A percentile compares a stretch with the other conserved stretches of the same genome.
Evolutionary conservation across 2,797 vertebrate species (phyloP).

Genomic region (Scyliorhinus canicula): DNA sequence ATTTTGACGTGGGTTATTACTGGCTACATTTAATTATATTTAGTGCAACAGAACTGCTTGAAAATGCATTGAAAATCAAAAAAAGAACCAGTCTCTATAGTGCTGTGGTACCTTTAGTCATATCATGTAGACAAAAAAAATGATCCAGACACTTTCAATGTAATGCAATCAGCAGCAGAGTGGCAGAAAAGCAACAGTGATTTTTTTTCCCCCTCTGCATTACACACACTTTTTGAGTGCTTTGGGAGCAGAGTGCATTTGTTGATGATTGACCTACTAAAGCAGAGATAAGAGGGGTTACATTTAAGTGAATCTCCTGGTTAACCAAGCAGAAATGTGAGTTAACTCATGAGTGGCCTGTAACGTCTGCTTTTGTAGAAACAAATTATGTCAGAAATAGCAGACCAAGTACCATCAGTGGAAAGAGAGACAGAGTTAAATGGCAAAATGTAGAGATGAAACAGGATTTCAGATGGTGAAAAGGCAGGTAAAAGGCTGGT

Average conservation of each 20-base stretch:
- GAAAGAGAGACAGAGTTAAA: background rate
- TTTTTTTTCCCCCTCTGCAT: background rate
- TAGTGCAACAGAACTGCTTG: background rate
- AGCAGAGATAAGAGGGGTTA: background rate
- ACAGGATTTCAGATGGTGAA: background rate
- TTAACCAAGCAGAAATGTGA: background rate
- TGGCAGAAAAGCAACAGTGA: background rate
- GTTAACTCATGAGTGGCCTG: background rate
- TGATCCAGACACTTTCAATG: background rate
- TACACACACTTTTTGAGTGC: background rate
- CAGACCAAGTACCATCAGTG: background rate
- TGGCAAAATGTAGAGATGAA: background rate
- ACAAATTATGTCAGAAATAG: background rate
- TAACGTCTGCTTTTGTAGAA: background rate
- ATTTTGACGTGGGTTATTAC: background rate
- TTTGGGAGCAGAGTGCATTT: background rate
- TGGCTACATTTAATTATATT: background rate
- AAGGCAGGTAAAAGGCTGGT: background rate
- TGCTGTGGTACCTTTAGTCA: background rate
- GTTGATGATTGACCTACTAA: background rate
- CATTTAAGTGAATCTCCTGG: background rate
- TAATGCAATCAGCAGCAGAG: background rate
- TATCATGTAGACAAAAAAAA: background rate
- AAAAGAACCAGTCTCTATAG: background rate
- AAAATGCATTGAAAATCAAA: background rate